Percentiles rank a stretch among this genome's conserved stretches.
Conservation (phyloP, 30 jellyfish, hydroid and myxozoan species). For the Hydractinia echinata region DNA sequence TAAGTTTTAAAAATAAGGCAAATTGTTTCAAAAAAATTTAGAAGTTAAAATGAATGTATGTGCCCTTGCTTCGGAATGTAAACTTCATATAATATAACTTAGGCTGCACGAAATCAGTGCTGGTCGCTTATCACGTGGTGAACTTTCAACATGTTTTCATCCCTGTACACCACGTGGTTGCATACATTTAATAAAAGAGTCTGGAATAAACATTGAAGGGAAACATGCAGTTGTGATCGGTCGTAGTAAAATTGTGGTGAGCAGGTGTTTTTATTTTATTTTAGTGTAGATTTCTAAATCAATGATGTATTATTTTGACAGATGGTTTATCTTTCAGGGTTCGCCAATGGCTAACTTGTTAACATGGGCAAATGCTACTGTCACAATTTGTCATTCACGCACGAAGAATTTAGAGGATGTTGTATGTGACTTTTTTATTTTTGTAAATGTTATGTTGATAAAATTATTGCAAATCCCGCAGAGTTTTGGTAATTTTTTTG, state of each 20-base stretch:
- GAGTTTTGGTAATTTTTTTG: no score
- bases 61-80: no score
- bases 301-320: not conserved
- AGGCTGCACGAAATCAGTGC: conserved; percentile 95
- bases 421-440: conserved; percentile 39
- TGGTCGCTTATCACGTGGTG: conserved; percentile 94
- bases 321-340: conserved; percentile 51
- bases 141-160: conserved; percentile 71
- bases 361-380: conserved; percentile 99
- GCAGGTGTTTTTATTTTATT: no score
- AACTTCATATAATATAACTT: not conserved
- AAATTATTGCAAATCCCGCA: not conserved
- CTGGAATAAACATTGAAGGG: conserved; percentile 81
- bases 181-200: conserved; percentile 66
- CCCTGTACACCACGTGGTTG: conserved; percentile 99
- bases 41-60: no score
- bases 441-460: not conserved
- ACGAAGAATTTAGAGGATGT: conserved; percentile 74
- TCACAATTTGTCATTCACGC: conserved; percentile 94
- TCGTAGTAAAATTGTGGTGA: conserved; percentile 91
- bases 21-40: no score
- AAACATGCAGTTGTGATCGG: conserved; percentile 96
- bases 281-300: no score
- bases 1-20: no score
- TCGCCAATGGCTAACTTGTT: conserved; percentile 96